Conservation (phyloP, 2,797 vertebrate species). For the Amniataba percoides region DNA sequence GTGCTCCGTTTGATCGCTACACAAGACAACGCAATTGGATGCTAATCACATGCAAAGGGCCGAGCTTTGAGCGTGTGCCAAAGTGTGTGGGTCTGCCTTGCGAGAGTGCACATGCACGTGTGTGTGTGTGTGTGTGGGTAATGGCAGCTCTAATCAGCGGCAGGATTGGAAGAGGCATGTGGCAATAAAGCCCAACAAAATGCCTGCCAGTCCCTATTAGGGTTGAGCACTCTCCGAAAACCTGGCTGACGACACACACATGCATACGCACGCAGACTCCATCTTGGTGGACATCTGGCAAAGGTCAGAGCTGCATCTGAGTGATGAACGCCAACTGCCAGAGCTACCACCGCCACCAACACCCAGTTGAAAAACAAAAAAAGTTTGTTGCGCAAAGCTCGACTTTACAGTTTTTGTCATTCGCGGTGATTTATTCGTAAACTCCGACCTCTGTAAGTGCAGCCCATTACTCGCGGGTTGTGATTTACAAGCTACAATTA, state of each 20-base stretch:
- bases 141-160: constrained; percentile 75
- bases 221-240: constrained; percentile 51
- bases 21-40: constrained; percentile 70
- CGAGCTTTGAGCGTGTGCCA: constrained; percentile 65
- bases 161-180: constrained; percentile 79
- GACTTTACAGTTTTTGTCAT: constrained; percentile 62
- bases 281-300: constrained; percentile 74
- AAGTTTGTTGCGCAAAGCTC: constrained; percentile 18
- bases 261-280: constrained; percentile 11
- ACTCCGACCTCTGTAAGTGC: constrained; percentile 72
- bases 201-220: constrained; percentile 76
- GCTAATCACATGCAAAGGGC: constrained; percentile 77
- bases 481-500: constrained; percentile 75
- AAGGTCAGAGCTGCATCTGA: constrained; percentile 66
- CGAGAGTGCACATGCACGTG: constrained; percentile 16
- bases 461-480: constrained; percentile 66
- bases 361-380: constrained; percentile 22
- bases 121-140: constrained; percentile 42
- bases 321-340: constrained; percentile 50
- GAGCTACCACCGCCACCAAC: not conserved
- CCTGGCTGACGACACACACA: constrained; percentile 39
- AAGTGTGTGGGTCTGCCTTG: constrained; percentile 53
- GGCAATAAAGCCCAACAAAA: constrained; percentile 80
- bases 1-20: constrained; percentile 63
- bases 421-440: constrained; percentile 65